Evolutionary conservation across 2,797 vertebrate species (phyloP), one percentile per base, ranked within the genome.

Genomic region (Tiaroga cobitis): DNA sequence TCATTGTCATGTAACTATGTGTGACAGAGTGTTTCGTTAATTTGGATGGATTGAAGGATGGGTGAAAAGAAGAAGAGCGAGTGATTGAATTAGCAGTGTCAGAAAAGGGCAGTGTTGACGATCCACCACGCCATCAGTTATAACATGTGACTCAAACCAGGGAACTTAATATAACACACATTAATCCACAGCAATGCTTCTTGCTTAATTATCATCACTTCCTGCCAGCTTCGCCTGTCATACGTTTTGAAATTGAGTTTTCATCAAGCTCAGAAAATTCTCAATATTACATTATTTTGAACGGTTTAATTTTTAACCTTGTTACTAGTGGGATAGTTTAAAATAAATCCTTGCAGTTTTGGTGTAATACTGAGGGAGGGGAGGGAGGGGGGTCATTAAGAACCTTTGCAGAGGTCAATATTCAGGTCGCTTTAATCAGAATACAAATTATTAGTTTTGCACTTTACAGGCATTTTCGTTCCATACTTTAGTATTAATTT

Each of bases 81-180:
- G 83, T 70, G 80, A 89, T 88, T 87, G 32, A 78, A 85, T 87
- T 85, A 83, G 39, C 34, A 1, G 34, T 32, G 34, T 82, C 29
- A 39, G 54, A 79, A 89, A 86, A 86, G 84, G 80, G 82, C 87
- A 85, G 75, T 13, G 43, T 72, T 86, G 79, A 82, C 1, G 4
- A 85, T 80, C 21, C 39, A 15, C 65, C 65, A 73, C 39, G 54
- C 69, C 85, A 83, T 85, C 72, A 80, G 75, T 78, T 78, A 81
- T 41, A 43, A 61, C 70, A 39, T 54, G 77, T 32, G 63, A 80
- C 54, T 80, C 29, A 70, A 67, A 81, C 67, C 82, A 73, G 80
- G 24, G 46, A 85, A 54, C 46, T 43, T 73, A 59, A 82, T 82
- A 54, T 56, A 43, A 79, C 49, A 37, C 5, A 0, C 5, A 75